phyloP scores from a whole-genome alignment of 2,797 vertebrate genomes.

The Onychomys torridus region DNA sequence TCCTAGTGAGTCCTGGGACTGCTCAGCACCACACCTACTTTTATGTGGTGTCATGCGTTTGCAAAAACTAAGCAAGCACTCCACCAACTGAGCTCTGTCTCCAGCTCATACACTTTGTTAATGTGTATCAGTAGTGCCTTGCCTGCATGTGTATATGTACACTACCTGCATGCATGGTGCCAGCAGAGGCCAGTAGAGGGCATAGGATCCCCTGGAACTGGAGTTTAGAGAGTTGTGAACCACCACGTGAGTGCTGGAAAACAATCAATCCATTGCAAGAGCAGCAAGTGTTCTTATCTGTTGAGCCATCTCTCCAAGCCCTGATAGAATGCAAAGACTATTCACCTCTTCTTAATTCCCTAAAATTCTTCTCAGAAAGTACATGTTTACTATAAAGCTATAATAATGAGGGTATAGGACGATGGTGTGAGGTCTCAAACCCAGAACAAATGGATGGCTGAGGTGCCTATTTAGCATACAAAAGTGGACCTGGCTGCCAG shows the following conservation, averaged over 20 bases:
- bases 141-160: background rate
- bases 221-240: background rate
- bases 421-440: background rate
- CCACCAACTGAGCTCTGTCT: background rate
- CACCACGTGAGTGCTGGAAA: background rate
- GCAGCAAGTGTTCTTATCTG: background rate
- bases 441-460: background rate
- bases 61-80: background rate
- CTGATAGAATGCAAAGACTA: background rate
- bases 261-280: background rate
- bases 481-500: background rate
- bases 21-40: background rate
- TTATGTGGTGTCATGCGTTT: background rate
- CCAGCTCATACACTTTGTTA: background rate
- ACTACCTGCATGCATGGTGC: background rate
- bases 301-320: background rate
- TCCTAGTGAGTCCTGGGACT: background rate
- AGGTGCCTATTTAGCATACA: background rate
- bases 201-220: background rate
- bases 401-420: background rate
- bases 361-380: slow-evolving; percentile 16
- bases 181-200: background rate
- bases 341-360: background rate
- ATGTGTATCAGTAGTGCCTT: background rate
- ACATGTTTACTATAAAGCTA: background rate